phyloP scores from a whole-genome alignment of 2,797 vertebrate species.

The Sparus aurata region DNA sequence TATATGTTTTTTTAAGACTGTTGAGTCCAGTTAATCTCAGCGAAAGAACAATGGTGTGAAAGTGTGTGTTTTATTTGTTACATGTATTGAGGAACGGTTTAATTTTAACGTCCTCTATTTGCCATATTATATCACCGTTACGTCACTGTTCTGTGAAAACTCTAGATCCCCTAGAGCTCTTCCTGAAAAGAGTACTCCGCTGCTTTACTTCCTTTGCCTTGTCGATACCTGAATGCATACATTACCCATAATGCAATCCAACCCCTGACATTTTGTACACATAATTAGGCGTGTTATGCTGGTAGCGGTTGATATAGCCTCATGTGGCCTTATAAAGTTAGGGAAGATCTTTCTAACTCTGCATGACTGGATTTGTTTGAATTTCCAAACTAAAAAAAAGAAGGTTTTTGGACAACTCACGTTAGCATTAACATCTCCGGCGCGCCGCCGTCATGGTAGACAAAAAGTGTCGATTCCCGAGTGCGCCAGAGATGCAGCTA shows the following conservation, averaged over 20 bases:
- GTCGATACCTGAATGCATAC: neutral
- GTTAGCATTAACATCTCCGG: too few species aligned
- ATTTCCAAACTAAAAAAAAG: too few species aligned
- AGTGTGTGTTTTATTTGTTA: neutral
- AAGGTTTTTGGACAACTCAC: too few species aligned
- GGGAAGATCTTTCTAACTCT: too few species aligned
- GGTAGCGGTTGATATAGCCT: too few species aligned
- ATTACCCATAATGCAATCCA: neutral
- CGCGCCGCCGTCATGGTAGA: too few species aligned
- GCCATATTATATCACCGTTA: neutral
- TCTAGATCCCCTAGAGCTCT: neutral
- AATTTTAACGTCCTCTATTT: neutral
- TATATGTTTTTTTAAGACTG: slow-evolving; percentile 15
- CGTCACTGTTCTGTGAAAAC: neutral
- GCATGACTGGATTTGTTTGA: too few species aligned
- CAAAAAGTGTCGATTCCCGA: too few species aligned
- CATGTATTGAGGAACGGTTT: neutral
- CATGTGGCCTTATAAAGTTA: too few species aligned
- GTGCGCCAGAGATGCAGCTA: too few species aligned
- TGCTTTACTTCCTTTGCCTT: neutral
- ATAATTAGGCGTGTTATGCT: neutral
- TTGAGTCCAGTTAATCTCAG: slow-evolving; percentile 17
- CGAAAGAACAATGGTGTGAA: neutral
- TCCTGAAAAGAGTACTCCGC: too few species aligned
- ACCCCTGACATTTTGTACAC: neutral